phyloP scores from a whole-genome alignment of 64 coral and sea anemone genomes.

The Porites australiensis region DNA sequence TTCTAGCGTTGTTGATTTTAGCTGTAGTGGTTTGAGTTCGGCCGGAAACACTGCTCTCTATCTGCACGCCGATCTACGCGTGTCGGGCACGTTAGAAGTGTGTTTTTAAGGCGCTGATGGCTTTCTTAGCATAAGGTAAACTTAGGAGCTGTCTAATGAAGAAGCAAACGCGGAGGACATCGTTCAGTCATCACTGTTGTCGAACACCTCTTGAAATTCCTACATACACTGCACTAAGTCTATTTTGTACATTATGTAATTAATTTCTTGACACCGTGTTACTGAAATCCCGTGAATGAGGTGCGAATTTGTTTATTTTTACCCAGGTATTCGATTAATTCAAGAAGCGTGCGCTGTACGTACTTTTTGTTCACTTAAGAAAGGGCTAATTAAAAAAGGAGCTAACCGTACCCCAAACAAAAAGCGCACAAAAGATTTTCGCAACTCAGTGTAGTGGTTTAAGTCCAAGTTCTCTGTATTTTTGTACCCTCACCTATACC shows the following conservation, averaged over 20 bases:
- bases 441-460: too few relatives aligned
- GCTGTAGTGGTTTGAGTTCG: constrained; percentile 27
- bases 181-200: not conserved
- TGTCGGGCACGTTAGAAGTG: constrained; percentile 28
- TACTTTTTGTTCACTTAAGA: not conserved
- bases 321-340: constrained; percentile 48
- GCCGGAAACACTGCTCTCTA: constrained; percentile 48
- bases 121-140: constrained; percentile 18
- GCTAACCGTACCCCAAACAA: not conserved
- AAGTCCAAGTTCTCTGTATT: not conserved
- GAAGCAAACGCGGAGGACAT: not conserved
- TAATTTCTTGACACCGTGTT: constrained; percentile 69
- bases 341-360: constrained; percentile 3
- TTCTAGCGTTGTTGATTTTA: constrained; percentile 41
- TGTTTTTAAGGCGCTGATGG: constrained; percentile 41
- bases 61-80: constrained; percentile 44
- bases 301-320: constrained; percentile 92
- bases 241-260: constrained; percentile 54
- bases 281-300: constrained; percentile 72
- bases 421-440: not conserved
- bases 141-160: constrained; percentile 14
- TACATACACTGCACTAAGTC: constrained; percentile 9
- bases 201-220: constrained; percentile 6
- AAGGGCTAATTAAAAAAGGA: not conserved
- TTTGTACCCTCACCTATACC: not conserved